A percentile compares a stretch with the other conserved stretches of the same genome.
Evolutionary conservation across 2,797 vertebrate genomes (phyloP).

Genomic region (Etheostoma perlongum): DNA sequence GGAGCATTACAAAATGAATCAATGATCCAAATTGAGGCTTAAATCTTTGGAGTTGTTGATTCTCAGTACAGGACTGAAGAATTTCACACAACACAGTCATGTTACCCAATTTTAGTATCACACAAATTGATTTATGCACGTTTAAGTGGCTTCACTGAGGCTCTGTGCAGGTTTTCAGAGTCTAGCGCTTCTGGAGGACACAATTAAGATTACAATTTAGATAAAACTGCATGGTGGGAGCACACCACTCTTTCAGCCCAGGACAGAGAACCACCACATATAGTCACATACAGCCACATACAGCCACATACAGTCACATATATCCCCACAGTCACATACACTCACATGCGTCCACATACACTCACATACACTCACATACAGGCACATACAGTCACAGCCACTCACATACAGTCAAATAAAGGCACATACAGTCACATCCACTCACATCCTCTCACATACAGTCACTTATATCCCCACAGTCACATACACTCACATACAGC

Average conservation of each 20-base stretch:
- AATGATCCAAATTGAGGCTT: background rate
- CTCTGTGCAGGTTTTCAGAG: slow-evolving; percentile 10
- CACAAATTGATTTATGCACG: slow-evolving; percentile 24
- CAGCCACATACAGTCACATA: too few species aligned
- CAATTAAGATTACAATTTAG: slow-evolving; percentile 57
- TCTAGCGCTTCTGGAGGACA: slow-evolving; percentile 19
- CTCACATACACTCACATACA: too few species aligned
- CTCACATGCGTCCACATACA: too few species aligned
- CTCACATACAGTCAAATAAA: too few species aligned
- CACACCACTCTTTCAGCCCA: background rate
- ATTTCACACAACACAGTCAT: background rate
- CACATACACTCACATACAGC: too few species aligned
- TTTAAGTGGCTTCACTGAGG: background rate
- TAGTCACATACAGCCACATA: too few species aligned
- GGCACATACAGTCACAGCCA: too few species aligned
- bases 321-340: too few species aligned
- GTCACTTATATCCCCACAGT: too few species aligned
- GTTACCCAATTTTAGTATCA: background rate
- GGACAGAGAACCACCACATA: background rate
- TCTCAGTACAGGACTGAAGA: background rate
- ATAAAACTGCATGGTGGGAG: slow-evolving; percentile 24
- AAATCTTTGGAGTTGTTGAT: too few species aligned
- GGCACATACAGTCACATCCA: too few species aligned
- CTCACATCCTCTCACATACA: too few species aligned
- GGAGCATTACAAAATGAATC: background rate